Evolutionary conservation across 2,113 vertebrate genomes (phyloP), one percentile per base, ranked within the genome.

Genomic region (Motacilla tschutschensis): DNA sequence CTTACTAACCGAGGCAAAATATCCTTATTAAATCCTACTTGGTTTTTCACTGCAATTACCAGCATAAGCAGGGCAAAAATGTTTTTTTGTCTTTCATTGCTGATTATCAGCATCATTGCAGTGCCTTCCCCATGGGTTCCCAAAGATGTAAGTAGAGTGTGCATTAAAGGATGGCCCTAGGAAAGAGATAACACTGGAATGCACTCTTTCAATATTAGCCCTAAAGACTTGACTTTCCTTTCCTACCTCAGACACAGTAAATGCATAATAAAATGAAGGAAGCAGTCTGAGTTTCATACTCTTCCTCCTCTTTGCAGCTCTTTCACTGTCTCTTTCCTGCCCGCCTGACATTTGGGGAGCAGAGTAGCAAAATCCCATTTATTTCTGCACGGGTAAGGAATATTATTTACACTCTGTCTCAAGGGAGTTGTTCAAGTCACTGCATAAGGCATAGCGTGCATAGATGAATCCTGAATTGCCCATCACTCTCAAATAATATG

Each of bases 391-490:
- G 62, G 54, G 24, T 50, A 69, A 78, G 35, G 35, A 81, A 80
- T 72, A 79, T 91, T 93, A 88, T 91, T 94, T 95, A 82, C 79
- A 79, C 24, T 69, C 35, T 35, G 26, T 89, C 87, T 79, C 79
- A 50, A 33, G 76, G 62, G 89, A 87, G 76, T 77, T 85, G 28
- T 87, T 92, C 60, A 80, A 92, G 65, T 74, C 82, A 83, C 64
- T 80, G 44, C 53, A 76, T 87, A 92, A 92, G 57, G 79, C 76
- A 80, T 15, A 71, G 85, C 0, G 2, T 89, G 76, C 83, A 87
- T 79, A 93, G 89, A 87, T 91, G 85, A 91, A 89, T 90, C 65
- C 38, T 85, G 73, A 91, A 92, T 93, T 91, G 76, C 82, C 76
- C 76, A 87, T 93, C 79, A 67, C 55, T 91, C 75, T 89, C 93